Evolutionary conservation across 2,888 invertebrate species (phyloP).

Genomic region (Elegia similella): DNA sequence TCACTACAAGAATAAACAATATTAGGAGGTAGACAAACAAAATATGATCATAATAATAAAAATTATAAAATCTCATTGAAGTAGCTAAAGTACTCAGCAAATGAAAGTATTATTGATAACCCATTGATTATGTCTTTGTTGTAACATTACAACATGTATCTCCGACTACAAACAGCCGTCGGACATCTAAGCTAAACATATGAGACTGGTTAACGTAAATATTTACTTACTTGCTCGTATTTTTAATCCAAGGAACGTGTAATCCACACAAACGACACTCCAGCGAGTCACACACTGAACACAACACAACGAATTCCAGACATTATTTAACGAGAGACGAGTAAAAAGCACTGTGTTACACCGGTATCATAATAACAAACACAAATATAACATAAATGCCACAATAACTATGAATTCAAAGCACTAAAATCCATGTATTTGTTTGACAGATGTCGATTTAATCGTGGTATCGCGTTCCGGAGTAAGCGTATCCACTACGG

Average conservation of each 20-base stretch:
- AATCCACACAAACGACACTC: conserved; percentile 55
- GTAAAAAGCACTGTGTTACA: conserved; percentile 50
- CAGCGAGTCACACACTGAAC: conserved; percentile 57
- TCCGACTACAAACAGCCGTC: neutral
- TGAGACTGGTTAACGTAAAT: conserved; percentile 49
- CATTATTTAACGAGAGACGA: conserved; percentile 56
- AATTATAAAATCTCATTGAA: too few species aligned
- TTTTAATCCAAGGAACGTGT: conserved; percentile 64
- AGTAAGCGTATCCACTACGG: conserved; percentile 57
- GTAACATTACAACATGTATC: neutral
- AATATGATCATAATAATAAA: too few species aligned
- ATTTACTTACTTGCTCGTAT: conserved; percentile 75
- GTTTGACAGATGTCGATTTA: conserved; percentile 69
- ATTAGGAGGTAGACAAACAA: too few species aligned
- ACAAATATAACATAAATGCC: conserved; percentile 48
- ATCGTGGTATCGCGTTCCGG: conserved; percentile 48
- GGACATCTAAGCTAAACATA: conserved; percentile 21
- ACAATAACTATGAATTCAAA: conserved; percentile 31
- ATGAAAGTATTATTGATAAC: neutral
- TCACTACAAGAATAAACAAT: too few species aligned
- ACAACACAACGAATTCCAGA: conserved; percentile 62
- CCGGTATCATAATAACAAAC: conserved; percentile 39
- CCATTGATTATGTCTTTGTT: neutral
- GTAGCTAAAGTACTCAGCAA: too few species aligned
- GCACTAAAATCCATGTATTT: conserved; percentile 49